A percentile compares a stretch with the other conserved stretches of the same genome.
phyloP scores from a whole-genome alignment of 2,797 vertebrate species.

The Potorous gilbertii region DNA sequence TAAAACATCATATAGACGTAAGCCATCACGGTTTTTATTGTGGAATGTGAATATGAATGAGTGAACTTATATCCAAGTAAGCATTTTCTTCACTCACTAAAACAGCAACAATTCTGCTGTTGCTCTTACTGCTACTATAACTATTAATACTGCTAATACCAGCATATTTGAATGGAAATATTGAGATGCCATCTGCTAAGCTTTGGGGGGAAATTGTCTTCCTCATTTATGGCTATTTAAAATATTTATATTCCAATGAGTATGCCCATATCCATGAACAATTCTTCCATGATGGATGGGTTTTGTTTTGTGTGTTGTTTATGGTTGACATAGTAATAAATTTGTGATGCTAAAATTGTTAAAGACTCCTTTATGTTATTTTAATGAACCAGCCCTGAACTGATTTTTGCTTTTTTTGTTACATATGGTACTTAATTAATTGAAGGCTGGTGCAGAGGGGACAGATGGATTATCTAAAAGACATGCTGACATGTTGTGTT shows the following conservation, averaged over 20 bases:
- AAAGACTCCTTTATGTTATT: conserved; percentile 48
- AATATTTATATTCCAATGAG: conserved; percentile 52
- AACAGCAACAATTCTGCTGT: neutral
- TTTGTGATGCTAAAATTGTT: conserved; percentile 39
- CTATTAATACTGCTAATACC: neutral
- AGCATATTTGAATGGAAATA: conserved; percentile 31
- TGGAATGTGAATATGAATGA: neutral
- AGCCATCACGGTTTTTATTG: neutral
- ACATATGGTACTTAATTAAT: conserved; percentile 50
- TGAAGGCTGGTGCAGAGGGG: conserved; percentile 22
- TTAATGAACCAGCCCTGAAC: conserved; percentile 54
- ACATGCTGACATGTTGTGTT: conserved; percentile 1
- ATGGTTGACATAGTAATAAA: conserved; percentile 57
- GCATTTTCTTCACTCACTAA: conserved; percentile 8
- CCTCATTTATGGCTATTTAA: conserved; percentile 34
- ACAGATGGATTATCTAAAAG: conserved; percentile 51
- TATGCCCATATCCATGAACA: conserved; percentile 48
- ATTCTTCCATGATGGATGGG: conserved; percentile 41
- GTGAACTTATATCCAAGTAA: neutral
- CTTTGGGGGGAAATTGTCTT: conserved; percentile 12
- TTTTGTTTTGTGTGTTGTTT: conserved; percentile 55
- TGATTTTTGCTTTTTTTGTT: conserved; percentile 66
- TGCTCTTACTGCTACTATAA: neutral
- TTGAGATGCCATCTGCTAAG: conserved; percentile 31
- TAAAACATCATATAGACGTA: neutral